A percentile compares a stretch with the other conserved stretches of the same genome.
Conservation (phyloP, 2,797 vertebrate genomes). For the Stomatorhinus walkeri region DNA sequence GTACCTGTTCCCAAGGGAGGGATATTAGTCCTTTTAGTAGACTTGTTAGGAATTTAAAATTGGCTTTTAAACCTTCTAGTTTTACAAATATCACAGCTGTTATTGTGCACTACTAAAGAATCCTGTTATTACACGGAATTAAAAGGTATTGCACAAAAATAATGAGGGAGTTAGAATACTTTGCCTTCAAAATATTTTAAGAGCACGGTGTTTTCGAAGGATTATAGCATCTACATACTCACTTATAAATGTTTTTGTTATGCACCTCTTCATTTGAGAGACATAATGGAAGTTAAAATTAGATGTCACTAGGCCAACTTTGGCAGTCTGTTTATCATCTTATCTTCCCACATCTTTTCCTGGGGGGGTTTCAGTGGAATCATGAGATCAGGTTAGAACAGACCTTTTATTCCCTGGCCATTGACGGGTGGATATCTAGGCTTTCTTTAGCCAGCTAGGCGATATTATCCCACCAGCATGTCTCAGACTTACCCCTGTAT, state of each 20-base stretch:
- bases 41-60: constrained; percentile 15
- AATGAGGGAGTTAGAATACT: neutral
- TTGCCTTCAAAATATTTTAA: neutral
- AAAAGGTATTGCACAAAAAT: neutral
- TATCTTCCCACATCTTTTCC: neutral
- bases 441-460: neutral
- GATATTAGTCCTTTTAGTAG: neutral
- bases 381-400: neutral
- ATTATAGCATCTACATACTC: neutral
- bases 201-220: neutral
- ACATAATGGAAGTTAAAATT: neutral
- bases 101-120: neutral
- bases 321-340: neutral
- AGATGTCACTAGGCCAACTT: neutral
- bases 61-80: neutral
- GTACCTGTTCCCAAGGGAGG: neutral
- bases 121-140: neutral
- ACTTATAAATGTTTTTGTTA: neutral
- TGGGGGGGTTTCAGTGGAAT: neutral
- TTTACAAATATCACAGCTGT: constrained; percentile 3
- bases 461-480: neutral
- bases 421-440: neutral
- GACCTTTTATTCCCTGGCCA: neutral
- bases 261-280: neutral
- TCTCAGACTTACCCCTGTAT: neutral